Evolutionary conservation across 2,888 invertebrate genomes (phyloP).

Genomic region (Rugalucina vietnamica): DNA sequence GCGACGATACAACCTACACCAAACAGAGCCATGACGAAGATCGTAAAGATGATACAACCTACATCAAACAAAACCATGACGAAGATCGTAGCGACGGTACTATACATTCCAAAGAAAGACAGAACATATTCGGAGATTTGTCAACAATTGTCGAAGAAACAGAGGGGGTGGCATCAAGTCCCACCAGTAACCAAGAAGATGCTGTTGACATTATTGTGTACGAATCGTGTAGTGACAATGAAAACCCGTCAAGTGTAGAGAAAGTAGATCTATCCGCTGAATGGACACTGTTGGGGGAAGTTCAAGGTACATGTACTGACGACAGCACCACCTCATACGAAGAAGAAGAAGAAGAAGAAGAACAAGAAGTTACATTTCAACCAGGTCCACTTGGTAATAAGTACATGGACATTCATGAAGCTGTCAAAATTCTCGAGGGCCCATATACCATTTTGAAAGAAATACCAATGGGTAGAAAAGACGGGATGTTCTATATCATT

Average conservation of each 20-base stretch:
- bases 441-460: neutral
- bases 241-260: neutral
- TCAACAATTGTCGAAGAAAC: neutral
- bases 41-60: neutral
- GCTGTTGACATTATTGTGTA: too few species aligned
- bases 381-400: constrained; percentile 26
- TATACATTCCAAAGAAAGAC: too few species aligned
- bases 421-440: neutral
- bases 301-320: neutral
- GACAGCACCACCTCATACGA: neutral
- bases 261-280: neutral
- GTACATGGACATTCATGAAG: constrained; percentile 27
- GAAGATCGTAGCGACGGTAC: neutral
- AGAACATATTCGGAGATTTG: neutral
- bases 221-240: neutral
- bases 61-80: neutral
- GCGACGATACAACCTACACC: too few species aligned
- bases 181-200: neutral
- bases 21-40: neutral
- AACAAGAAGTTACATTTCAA: neutral
- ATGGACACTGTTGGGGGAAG: neutral
- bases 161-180: neutral
- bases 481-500: constrained; percentile 16
- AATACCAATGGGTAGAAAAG: constrained; percentile 28
- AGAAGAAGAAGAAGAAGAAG: neutral